These are phyloP conservation scores for Sturmia bella DNA, from an alignment of 2,888 invertebrate genomes.

Conservation along the genomic window DNA sequence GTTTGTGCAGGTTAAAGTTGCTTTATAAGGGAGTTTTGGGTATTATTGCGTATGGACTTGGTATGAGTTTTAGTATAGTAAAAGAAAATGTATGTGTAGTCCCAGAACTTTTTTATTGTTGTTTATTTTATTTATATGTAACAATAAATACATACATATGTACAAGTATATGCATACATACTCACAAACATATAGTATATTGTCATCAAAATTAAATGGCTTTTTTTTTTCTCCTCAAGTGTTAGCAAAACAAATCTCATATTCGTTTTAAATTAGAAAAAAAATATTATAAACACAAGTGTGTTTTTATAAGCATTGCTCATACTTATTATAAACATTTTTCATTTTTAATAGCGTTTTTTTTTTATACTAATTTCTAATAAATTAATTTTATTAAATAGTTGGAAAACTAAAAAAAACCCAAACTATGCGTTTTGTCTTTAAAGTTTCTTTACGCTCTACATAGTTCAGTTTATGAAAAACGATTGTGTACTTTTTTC, in stretches of 20 bases:
- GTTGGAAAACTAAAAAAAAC: background rate
- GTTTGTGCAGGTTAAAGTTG: background rate
- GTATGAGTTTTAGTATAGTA: no score
- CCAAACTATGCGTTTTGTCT: conserved; percentile 60
- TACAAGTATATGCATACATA: background rate
- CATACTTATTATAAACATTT: background rate
- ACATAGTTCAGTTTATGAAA: conserved; percentile 60
- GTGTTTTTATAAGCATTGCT: conserved; percentile 26
- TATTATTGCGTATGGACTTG: background rate
- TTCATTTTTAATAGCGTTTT: background rate
- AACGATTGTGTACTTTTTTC: conserved; percentile 41
- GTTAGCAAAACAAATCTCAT: conserved; percentile 29
- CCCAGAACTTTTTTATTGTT: no score
- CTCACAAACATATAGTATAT: no score
- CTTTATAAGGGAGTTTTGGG: background rate
- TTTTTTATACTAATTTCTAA: conserved; percentile 25
- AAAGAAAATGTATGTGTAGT: no score
- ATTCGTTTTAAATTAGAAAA: conserved; percentile 10
- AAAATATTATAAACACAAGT: background rate
- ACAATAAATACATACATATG: background rate
- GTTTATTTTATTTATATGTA: no score
- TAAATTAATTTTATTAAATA: conserved; percentile 24
- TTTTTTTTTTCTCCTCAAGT: background rate
- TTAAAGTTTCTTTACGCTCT: conserved; percentile 64
- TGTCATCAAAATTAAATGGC: background rate